These are phyloP conservation scores for Colostygia pectinataria DNA, from an alignment of 2,888 invertebrate species.

Conservation along the genomic window DNA sequence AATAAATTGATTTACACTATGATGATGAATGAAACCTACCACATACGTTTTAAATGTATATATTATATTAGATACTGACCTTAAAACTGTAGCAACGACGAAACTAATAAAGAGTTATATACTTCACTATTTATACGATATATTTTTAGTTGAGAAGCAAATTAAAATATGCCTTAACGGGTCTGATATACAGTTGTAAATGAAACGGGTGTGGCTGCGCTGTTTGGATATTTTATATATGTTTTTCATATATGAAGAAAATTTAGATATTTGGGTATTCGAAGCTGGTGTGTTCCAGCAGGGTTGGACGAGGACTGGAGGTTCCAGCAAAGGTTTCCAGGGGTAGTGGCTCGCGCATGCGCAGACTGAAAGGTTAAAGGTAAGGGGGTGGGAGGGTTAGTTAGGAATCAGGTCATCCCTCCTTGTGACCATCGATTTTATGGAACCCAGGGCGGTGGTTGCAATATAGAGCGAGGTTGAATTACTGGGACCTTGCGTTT, in stretches of 20 bases:
- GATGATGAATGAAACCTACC: slow-evolving; percentile 24
- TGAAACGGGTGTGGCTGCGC: slow-evolving; percentile 41
- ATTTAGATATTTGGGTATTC: slow-evolving; percentile 39
- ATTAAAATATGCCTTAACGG: slow-evolving; percentile 66
- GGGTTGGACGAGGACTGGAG: slow-evolving; percentile 54
- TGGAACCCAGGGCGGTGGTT: slow-evolving; percentile 3
- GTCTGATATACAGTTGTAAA: slow-evolving; percentile 58
- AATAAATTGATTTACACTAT: slow-evolving; percentile 8
- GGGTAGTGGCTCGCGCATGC: slow-evolving; percentile 56
- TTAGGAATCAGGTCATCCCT: slow-evolving; percentile 57
- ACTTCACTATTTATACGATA: slow-evolving; percentile 73
- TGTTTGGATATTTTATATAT: slow-evolving; percentile 55
- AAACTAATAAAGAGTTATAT: slow-evolving; percentile 18
- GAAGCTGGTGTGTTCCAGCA: slow-evolving; percentile 38
- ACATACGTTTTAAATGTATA: slow-evolving; percentile 12
- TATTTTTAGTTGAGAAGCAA: slow-evolving; percentile 76
- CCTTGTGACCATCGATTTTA: slow-evolving; percentile 30
- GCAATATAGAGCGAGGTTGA: slow-evolving; percentile 7
- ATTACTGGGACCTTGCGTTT: neutral
- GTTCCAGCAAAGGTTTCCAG: slow-evolving; percentile 42
- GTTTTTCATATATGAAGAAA: slow-evolving; percentile 71
- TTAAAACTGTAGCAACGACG: slow-evolving; percentile 34
- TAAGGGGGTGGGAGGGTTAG: slow-evolving; percentile 48
- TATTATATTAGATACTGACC: slow-evolving; percentile 28
- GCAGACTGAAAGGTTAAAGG: slow-evolving; percentile 61